Percentiles rank a stretch among this genome's conserved stretches.
Evolutionary conservation across 2,888 invertebrate genomes (phyloP).

Genomic region (Aphidoletes aphidimyza): DNA sequence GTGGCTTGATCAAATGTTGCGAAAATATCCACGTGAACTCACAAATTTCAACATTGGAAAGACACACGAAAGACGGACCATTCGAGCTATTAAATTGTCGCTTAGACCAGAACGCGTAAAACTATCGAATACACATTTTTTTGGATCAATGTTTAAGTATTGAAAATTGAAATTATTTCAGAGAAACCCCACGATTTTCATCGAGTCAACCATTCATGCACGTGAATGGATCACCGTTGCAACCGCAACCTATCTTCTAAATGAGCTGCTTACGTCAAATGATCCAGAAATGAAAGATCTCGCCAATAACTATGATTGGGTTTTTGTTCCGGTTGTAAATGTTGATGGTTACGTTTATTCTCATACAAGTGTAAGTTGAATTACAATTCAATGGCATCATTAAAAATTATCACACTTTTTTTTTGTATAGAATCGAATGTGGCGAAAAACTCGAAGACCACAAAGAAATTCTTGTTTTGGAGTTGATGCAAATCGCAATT

Average conservation of each 20-base stretch:
- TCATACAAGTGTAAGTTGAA: not conserved
- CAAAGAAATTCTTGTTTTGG: constrained; percentile 63
- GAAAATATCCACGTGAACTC: constrained; percentile 65
- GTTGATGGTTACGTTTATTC: constrained; percentile 63
- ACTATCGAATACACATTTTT: too few relatives aligned
- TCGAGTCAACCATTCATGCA: constrained; percentile 75
- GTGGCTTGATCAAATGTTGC: constrained; percentile 68
- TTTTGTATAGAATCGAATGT: constrained; percentile 69
- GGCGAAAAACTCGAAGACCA: constrained; percentile 74
- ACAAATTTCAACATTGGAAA: constrained; percentile 66
- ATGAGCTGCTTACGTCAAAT: constrained; percentile 73
- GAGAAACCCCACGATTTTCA: constrained; percentile 70
- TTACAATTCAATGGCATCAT: not conserved
- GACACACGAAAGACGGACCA: constrained; percentile 67
- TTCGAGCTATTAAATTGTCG: constrained; percentile 63
- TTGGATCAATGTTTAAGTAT: not conserved
- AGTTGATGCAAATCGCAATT: constrained; percentile 65
- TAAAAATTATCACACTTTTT: not conserved
- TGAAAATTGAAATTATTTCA: not conserved
- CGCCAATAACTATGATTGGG: constrained; percentile 78
- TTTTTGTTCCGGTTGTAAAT: constrained; percentile 77
- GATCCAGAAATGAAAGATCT: constrained; percentile 70
- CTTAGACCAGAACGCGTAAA: constrained; percentile 56
- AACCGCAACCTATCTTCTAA: constrained; percentile 75
- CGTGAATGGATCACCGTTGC: constrained; percentile 82